phyloP scores from a whole-genome alignment of 2,113 vertebrate species.

The Leucopsar rothschildi region DNA sequence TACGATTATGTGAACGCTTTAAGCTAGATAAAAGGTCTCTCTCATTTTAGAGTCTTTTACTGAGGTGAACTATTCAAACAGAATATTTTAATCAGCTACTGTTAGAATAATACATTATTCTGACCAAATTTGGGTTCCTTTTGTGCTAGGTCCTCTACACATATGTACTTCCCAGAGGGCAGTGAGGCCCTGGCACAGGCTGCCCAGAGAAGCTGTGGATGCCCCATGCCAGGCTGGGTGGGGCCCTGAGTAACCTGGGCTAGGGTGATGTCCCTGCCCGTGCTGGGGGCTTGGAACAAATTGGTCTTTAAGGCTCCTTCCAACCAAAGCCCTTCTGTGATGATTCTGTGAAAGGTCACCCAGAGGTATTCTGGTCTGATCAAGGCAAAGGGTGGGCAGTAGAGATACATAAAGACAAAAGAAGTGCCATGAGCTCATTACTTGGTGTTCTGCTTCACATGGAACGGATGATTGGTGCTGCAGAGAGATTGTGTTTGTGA shows the following conservation, averaged over 20 bases:
- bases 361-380: not conserved
- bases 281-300: not conserved
- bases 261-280: not conserved
- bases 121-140: not conserved
- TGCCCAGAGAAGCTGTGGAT: not conserved
- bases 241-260: not conserved
- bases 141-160: not conserved
- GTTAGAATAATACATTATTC: not conserved
- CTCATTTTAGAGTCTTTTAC: not conserved
- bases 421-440: not conserved
- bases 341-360: not conserved
- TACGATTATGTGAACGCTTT: not conserved
- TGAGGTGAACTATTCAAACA: not conserved
- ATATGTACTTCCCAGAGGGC: not conserved
- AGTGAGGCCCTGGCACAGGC: not conserved
- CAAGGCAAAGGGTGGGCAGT: not conserved
- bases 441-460: not conserved
- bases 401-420: not conserved
- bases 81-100: not conserved
- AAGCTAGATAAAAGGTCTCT: not conserved
- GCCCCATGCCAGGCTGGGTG: not conserved
- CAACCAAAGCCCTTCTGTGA: rapidly evolving
- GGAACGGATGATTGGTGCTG: not conserved
- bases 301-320: not conserved
- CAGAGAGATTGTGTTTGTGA: not conserved